These are phyloP conservation scores for Caenorhabditis sp. DNA, from an alignment of 2,888 invertebrate species.

Conservation along the genomic window DNA sequence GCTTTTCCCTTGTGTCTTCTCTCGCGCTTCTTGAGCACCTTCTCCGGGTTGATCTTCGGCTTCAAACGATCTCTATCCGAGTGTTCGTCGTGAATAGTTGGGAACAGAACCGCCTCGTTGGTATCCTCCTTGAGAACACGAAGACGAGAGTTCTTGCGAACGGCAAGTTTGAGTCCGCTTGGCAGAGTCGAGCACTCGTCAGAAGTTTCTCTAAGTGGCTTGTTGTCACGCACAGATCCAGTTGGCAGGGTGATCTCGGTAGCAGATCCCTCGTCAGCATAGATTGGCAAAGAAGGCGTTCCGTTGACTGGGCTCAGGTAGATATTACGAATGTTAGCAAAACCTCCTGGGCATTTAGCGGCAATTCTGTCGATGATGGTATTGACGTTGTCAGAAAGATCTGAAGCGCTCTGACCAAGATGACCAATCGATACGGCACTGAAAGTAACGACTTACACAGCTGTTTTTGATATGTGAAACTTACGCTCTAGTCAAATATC, in stretches of 20 bases:
- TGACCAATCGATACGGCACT: conserved; percentile 70
- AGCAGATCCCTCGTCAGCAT: conserved; percentile 70
- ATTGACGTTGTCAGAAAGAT: conserved; percentile 73
- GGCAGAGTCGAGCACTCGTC: conserved; percentile 79
- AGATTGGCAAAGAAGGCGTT: conserved; percentile 73
- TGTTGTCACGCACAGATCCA: conserved; percentile 44
- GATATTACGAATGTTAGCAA: conserved; percentile 74
- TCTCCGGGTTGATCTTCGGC: conserved; percentile 65
- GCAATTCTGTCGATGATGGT: conserved; percentile 62
- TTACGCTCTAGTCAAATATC: conserved; percentile 64
- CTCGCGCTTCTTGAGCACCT: conserved; percentile 64
- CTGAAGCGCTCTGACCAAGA: conserved; percentile 67
- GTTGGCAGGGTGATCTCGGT: conserved; percentile 57
- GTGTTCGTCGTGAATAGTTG: conserved; percentile 68
- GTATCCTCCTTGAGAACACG: conserved; percentile 69
- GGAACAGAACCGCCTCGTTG: conserved; percentile 64
- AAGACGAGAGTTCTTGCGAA: conserved; percentile 68
- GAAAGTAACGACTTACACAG: conserved; percentile 23
- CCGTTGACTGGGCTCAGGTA: conserved; percentile 62
- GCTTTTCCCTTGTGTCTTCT: conserved; percentile 47
- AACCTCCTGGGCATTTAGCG: conserved; percentile 76
- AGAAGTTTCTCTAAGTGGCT: conserved; percentile 39
- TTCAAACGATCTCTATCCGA: conserved; percentile 69
- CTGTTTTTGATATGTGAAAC: too few relatives aligned
- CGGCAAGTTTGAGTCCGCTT: conserved; percentile 75